Percentiles rank a stretch among this genome's conserved stretches.
phyloP scores from a whole-genome alignment of 1,140 invertebrate genomes.

The Ectropis grisescens region DNA sequence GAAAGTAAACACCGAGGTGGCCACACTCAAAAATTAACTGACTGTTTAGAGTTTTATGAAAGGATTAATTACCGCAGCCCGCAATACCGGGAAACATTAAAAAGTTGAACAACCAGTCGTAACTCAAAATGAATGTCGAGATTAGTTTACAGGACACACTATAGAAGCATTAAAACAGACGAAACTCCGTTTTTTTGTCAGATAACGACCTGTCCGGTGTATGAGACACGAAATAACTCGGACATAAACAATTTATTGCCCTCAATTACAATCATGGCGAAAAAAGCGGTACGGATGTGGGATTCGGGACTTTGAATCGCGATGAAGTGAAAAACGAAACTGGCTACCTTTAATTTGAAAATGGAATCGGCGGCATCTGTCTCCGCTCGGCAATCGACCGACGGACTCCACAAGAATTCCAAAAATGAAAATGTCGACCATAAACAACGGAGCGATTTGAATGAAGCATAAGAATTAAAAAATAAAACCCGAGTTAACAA shows the following conservation, averaged over 20 bases:
- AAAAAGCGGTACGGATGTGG: slow-evolving; percentile 37
- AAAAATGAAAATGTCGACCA: slow-evolving; percentile 66
- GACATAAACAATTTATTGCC: slow-evolving; percentile 55
- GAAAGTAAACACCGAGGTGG: slow-evolving; percentile 31
- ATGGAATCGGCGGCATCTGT: slow-evolving; percentile 47
- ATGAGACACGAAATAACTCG: slow-evolving; percentile 32
- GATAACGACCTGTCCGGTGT: slow-evolving; percentile 25
- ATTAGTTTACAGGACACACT: slow-evolving; percentile 25
- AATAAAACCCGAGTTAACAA: slow-evolving; percentile 52
- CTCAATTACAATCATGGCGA: slow-evolving; percentile 59
- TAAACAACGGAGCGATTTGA: slow-evolving; percentile 67
- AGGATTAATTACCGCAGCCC: slow-evolving; percentile 41
- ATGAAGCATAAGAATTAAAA: slow-evolving; percentile 61
- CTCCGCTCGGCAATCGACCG: slow-evolving; percentile 8
- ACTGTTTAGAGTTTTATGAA: slow-evolving; percentile 28
- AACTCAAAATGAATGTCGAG: slow-evolving; percentile 30
- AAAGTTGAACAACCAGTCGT: slow-evolving; percentile 31
- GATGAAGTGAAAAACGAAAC: slow-evolving; percentile 45
- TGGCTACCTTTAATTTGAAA: slow-evolving; percentile 48
- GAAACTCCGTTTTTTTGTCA: slow-evolving; percentile 26
- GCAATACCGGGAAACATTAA: slow-evolving; percentile 42
- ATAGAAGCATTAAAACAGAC: slow-evolving; percentile 32
- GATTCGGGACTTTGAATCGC: slow-evolving; percentile 43
- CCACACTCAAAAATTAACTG: slow-evolving; percentile 26
- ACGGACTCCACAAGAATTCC: slow-evolving; percentile 32